These are phyloP conservation scores for Anarhynchus alexandrinus DNA, from an alignment of 2,113 vertebrate species.

Conservation along the genomic window DNA sequence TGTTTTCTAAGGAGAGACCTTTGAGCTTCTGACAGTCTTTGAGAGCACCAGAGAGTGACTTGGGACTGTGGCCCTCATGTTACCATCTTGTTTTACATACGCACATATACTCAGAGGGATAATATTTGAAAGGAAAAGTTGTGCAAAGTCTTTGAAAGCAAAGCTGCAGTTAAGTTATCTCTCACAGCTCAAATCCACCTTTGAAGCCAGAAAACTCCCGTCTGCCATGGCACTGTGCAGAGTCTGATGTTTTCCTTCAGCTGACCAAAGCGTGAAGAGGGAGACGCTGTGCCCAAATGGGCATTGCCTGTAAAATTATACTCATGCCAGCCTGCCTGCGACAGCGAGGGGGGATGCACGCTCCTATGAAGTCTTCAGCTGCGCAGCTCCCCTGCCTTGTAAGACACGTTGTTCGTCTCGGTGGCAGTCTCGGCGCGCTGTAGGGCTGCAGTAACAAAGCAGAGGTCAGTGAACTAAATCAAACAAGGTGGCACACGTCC, in stretches of 20 bases:
- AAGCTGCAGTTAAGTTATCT: background rate
- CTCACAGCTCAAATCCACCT: background rate
- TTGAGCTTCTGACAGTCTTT: background rate
- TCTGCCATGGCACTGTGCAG: fast-evolving
- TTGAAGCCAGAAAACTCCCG: background rate
- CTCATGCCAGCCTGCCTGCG: background rate
- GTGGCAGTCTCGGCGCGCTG: background rate
- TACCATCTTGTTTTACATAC: background rate
- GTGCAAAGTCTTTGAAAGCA: background rate
- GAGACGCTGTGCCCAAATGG: background rate
- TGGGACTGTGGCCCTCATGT: background rate
- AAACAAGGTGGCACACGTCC: background rate
- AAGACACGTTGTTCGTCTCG: background rate
- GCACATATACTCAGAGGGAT: background rate
- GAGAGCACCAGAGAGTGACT: background rate
- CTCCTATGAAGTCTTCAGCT: background rate
- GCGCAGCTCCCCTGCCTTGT: background rate
- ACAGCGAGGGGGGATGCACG: fast-evolving
- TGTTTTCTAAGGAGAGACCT: background rate
- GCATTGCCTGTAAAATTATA: background rate
- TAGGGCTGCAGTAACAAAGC: background rate
- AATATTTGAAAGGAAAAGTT: background rate
- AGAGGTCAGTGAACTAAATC: background rate
- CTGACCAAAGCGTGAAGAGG: background rate
- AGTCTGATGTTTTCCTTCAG: background rate